A percentile compares a stretch with the other conserved stretches of the same genome.
These are phyloP conservation scores for Drosophila flavopinicola DNA, from an alignment of 2,888 invertebrate genomes.

Conservation along the genomic window DNA sequence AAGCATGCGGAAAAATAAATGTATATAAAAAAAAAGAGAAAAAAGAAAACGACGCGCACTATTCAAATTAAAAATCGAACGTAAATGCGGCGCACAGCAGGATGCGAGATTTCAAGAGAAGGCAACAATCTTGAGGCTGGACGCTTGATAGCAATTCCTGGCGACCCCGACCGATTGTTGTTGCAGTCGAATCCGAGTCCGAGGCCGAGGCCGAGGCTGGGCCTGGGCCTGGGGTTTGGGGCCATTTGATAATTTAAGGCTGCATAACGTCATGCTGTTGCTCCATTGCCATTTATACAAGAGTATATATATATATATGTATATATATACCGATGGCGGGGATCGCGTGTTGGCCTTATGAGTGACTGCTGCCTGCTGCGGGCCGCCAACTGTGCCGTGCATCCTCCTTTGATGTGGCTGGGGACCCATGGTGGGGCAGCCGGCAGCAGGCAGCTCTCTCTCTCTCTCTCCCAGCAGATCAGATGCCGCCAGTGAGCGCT, in stretches of 20 bases:
- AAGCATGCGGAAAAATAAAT: conserved; percentile 15
- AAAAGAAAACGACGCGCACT: conserved; percentile 48
- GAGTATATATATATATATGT: too few species aligned
- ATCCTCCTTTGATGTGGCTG: conserved; percentile 83
- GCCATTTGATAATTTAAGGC: conserved; percentile 80
- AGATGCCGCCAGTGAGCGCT: too few species aligned
- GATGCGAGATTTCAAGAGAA: conserved; percentile 58
- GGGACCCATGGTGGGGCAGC: conserved; percentile 62
- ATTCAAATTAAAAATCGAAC: conserved; percentile 82
- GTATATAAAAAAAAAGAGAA: conserved; percentile 1
- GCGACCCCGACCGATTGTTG: conserved; percentile 49
- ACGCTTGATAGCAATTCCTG: conserved; percentile 50
- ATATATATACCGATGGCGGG: too few species aligned
- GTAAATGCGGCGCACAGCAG: conserved; percentile 79
- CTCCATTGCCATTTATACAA: conserved; percentile 79
- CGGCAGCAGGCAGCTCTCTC: conserved; percentile 1
- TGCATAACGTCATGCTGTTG: conserved; percentile 81
- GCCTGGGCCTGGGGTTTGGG: too few species aligned
- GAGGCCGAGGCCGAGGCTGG: too few species aligned
- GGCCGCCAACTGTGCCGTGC: conserved; percentile 79
- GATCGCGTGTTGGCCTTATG: conserved; percentile 76
- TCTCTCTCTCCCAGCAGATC: conserved; percentile 9
- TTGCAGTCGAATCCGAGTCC: conserved; percentile 20
- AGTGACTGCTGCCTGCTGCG: conserved; percentile 75
- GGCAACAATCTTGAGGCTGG: conserved; percentile 30